Conservation (phyloP, 2,113 vertebrate species). For the Lethenteron camtschaticum region DNA sequence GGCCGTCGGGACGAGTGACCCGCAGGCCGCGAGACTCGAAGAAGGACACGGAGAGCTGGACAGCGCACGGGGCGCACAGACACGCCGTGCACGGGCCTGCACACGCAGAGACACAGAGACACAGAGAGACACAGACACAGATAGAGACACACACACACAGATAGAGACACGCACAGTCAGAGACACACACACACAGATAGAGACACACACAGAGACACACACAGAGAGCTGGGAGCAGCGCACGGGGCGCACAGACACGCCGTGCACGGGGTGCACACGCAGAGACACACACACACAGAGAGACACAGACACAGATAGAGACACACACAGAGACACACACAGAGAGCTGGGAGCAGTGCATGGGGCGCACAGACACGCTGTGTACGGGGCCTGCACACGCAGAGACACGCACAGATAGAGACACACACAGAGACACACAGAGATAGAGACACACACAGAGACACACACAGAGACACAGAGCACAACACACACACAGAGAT, state of each 20-base stretch:
- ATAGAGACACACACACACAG: too few species aligned
- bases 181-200: too few species aligned
- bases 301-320: too few species aligned
- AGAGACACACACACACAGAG: too few species aligned
- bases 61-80: conserved; percentile 12
- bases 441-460: background rate
- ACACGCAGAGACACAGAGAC: background rate
- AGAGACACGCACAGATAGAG: background rate
- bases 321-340: background rate
- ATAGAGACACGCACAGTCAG: too few species aligned
- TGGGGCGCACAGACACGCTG: background rate
- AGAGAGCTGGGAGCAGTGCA: conserved; percentile 21
- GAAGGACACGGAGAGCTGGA: conserved; percentile 13
- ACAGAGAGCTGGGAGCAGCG: too few species aligned
- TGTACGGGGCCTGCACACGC: background rate
- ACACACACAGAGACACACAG: background rate
- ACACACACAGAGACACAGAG: background rate
- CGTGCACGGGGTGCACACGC: too few species aligned
- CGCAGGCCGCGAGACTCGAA: too few species aligned
- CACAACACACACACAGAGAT: background rate
- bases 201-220: too few species aligned
- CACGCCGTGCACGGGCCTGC: background rate
- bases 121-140: background rate
- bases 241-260: too few species aligned
- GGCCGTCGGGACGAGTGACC: too few species aligned